Evolutionary conservation across 2,888 invertebrate species (phyloP), one percentile per base, ranked within the genome.

Genomic region (Iselma pallidipennis): DNA sequence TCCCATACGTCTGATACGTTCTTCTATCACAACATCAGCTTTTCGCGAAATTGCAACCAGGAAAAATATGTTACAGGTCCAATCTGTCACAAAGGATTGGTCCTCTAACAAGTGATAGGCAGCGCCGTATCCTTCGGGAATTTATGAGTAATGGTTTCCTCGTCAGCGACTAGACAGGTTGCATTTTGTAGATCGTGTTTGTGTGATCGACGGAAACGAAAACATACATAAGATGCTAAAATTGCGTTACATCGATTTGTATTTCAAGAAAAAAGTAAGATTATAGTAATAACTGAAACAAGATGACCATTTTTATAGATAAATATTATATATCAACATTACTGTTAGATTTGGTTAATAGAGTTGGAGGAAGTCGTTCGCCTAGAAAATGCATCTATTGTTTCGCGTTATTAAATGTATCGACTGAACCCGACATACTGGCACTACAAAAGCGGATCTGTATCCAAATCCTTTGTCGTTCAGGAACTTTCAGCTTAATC

Each of bases 21-120:
- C n/a, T n/a, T n/a, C 29, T 29, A 54, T 33, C 23, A 37, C 33
- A 55, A 55, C 45, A 60, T 59, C 66, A 61, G 61, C 61, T 68
- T 71, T 71, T 73, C 65, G 61, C 70, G 71, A 75, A 74, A 75
- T 75, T 74, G 74, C 74, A 74, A 66, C 66, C 64, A 45, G 73
- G 75, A 72, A 77, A 78, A 77, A 78, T 78, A 76, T 78, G 76
- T 77, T 76, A 74, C 77, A 71, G 71, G 74, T 70, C 73, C 77
- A 79, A 80, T 80, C 78, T 78, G 79, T 80, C 80, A 76, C 73
- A 74, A 75, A 74, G 78, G 77, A 80, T 81, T 79, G 80, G 79
- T 77, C 77, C 71, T 76, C 78, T 75, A 80, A 80, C 78, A 77
- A 78, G 77, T 80, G 80, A 80, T 78, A 80, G 78, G 74, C 73